phyloP scores from a whole-genome alignment of 2,797 vertebrate species.

The Galaxias olidus region DNA sequence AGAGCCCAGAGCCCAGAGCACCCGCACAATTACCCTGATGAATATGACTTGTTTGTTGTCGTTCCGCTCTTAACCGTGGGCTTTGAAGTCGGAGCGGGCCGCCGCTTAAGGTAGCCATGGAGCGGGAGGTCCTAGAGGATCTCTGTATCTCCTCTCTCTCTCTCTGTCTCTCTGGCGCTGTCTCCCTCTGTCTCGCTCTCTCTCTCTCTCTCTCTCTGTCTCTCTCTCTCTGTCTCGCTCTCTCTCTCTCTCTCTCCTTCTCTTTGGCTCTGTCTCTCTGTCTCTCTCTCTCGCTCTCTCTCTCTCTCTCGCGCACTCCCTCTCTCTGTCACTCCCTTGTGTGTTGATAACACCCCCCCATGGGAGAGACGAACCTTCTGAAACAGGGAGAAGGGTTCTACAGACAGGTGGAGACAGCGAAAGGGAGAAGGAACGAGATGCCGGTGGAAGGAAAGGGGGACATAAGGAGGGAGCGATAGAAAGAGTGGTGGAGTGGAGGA shows the following conservation, averaged over 20 bases:
- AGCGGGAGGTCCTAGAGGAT: constrained; percentile 45
- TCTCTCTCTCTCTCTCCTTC: too few species aligned
- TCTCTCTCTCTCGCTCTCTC: constrained; percentile 1
- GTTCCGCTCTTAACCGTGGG: constrained; percentile 63
- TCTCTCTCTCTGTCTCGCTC: too few species aligned
- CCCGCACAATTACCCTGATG: constrained; percentile 99
- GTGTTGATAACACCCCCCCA: constrained; percentile 15
- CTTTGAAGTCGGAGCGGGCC: constrained; percentile 48
- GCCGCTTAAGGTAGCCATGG: constrained; percentile 84
- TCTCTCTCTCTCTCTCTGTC: too few species aligned
- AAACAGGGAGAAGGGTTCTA: constrained; percentile 34
- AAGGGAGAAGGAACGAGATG: constrained; percentile 16
- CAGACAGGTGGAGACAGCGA: constrained; percentile 37
- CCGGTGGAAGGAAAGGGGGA: constrained; percentile 59
- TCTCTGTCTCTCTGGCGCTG: neutral
- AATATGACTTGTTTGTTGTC: constrained; percentile 98
- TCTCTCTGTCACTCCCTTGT: neutral
- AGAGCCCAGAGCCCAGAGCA: constrained; percentile 74
- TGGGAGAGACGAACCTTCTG: constrained; percentile 43
- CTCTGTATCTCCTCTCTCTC: neutral
- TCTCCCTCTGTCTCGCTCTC: too few species aligned
- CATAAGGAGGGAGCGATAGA: constrained; percentile 45
- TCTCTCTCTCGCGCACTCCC: too few species aligned
- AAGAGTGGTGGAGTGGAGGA: constrained; percentile 57
- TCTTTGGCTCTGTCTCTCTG: neutral